Conservation (phyloP, 2,113 vertebrate genomes). For the Lucifuga dentata region DNA sequence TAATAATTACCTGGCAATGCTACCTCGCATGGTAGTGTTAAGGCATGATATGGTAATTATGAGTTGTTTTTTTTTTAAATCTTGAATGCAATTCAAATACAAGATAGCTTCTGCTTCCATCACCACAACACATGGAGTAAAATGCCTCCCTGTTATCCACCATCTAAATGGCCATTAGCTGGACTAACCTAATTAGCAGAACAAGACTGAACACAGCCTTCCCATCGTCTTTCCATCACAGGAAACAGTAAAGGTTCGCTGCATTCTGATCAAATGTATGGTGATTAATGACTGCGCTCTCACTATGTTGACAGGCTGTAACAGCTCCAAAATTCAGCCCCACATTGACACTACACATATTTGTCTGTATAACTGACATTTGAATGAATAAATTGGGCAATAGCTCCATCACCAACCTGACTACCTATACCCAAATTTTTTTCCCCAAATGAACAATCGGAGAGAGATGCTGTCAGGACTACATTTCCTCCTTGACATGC, state of each 20-base stretch:
- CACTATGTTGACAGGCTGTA: conserved; percentile 75
- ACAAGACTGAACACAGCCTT: conserved; percentile 80
- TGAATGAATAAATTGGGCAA: conserved; percentile 77
- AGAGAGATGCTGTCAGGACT: conserved; percentile 66
- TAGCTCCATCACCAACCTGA: conserved; percentile 73
- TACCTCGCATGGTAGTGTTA: too few relatives aligned
- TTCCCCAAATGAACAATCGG: conserved; percentile 71
- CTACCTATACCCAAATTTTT: conserved; percentile 59
- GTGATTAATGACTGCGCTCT: conserved; percentile 80
- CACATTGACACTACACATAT: conserved; percentile 59
- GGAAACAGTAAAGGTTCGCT: conserved; percentile 80
- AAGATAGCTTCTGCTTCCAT: conserved; percentile 77
- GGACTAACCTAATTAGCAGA: conserved; percentile 83
- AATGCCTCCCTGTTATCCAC: conserved; percentile 79
- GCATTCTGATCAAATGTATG: conserved; percentile 83
- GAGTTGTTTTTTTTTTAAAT: conserved; percentile 31
- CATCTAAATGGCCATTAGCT: conserved; percentile 85
- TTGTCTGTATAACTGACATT: conserved; percentile 76
- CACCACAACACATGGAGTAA: conserved; percentile 73
- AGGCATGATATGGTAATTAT: conserved; percentile 13
- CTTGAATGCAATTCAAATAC: conserved; percentile 73
- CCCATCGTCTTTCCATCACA: conserved; percentile 82
- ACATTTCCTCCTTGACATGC: conserved; percentile 66
- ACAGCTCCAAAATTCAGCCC: conserved; percentile 65
- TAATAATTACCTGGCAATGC: conserved; percentile 16